phyloP scores from a whole-genome alignment of 2,113 vertebrate species.

The Centropus bengalensis region DNA sequence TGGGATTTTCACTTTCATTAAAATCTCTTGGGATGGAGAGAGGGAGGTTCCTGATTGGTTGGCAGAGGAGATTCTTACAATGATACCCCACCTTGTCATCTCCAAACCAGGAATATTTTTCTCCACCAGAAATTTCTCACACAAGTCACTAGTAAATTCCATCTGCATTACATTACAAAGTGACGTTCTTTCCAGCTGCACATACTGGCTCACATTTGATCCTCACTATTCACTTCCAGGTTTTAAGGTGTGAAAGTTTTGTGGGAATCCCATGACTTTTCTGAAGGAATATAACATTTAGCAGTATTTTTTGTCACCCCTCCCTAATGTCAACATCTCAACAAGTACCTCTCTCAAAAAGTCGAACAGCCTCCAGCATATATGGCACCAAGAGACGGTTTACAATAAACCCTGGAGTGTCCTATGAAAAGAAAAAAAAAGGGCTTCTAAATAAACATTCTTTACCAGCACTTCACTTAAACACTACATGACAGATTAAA shows the following conservation, averaged over 20 bases:
- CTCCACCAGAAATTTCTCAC: not conserved
- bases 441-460: not conserved
- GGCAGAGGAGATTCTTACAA: not conserved
- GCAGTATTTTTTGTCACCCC: not conserved
- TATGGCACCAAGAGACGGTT: constrained; percentile 95
- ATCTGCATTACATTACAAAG: not conserved
- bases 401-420: constrained; percentile 95
- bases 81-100: not conserved
- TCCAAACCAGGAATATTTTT: not conserved
- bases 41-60: not conserved
- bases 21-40: not conserved
- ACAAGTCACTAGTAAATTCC: not conserved
- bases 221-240: not conserved
- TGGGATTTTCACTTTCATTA: not conserved
- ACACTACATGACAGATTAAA: not conserved
- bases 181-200: not conserved
- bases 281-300: not conserved
- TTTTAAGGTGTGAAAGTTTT: not conserved
- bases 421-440: constrained; percentile 72
- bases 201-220: not conserved
- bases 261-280: not conserved
- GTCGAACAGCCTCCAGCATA: constrained; percentile 87
- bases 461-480: not conserved
- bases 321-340: not conserved
- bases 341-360: constrained; percentile 89